Evolutionary conservation across 2,888 invertebrate genomes (phyloP), one percentile per base, ranked within the genome.

Genomic region (Apamea sordens): DNA sequence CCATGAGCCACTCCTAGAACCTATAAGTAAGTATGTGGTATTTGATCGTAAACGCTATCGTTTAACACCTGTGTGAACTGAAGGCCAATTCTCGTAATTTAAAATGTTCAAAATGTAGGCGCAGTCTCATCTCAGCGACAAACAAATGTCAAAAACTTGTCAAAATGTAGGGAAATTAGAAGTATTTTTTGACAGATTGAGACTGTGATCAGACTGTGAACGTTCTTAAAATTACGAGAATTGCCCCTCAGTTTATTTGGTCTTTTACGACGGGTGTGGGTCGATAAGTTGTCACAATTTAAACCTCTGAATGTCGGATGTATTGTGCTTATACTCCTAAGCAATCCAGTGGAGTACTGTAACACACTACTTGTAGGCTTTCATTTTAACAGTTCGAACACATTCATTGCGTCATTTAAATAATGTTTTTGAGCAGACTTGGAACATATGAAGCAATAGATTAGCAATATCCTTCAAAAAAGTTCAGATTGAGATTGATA

Each of bases 1-100:
- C 50, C 32, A 36, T 36, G 21, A 64, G 67, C 82, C 86, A 69
- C 83, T 81, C 82, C 82, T 67, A 28, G 10, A 63, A 6, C 36
- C 3, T 32, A 21, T n/a, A 44, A 32, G 32, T 64, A 64, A 70
- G 63, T 71, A 21, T 69, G 69, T 15, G 72, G 72, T 61, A 76
- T 73, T 73, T 15, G 68, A 36, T 82, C 83, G 72, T 83, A 82
- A 86, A 86, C 70, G 10, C 65, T 73, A 73, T 71, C 56, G 65
- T 64, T 56, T 28, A 63, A 24, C 86, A 83, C 86, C 86, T 86
- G 82, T 47, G 59, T 21, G 47, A 72, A 71, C 67, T 56, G n/a
- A n/a, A n/a, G n/a, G n/a, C n/a, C n/a, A n/a, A n/a, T n/a, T n/a
- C n/a, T n/a, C n/a, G n/a, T n/a, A n/a, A n/a, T n/a, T n/a, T n/a